Evolutionary conservation across 64 coral and sea anemone species (phyloP).

Genomic region (Pocillopora damicornis): DNA sequence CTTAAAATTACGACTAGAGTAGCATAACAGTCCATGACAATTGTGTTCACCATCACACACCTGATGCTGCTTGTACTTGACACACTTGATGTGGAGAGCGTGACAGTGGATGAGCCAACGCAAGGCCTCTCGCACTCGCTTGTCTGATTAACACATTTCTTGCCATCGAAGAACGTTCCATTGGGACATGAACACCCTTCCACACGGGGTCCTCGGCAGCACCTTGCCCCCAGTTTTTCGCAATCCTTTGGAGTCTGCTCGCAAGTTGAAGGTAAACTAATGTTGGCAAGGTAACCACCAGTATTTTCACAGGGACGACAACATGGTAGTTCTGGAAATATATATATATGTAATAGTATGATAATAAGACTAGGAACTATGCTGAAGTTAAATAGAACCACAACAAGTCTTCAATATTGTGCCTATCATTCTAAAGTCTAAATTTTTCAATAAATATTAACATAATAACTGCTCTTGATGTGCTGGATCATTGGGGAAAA

Average conservation of each 20-base stretch:
- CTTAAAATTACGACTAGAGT: too few relatives aligned
- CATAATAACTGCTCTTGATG: too few relatives aligned
- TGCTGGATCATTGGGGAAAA: too few relatives aligned
- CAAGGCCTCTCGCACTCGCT: conserved; percentile 26
- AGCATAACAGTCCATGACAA: conserved; percentile 8
- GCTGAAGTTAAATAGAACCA: too few relatives aligned
- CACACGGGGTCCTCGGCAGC: conserved; percentile 71
- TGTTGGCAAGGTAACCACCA: conserved; percentile 74
- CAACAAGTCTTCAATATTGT: too few relatives aligned
- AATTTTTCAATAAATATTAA: too few relatives aligned
- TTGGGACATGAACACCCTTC: conserved; percentile 89
- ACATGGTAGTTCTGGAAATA: conserved; percentile 76
- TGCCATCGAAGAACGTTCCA: conserved; percentile 73
- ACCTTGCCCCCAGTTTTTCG: conserved; percentile 48
- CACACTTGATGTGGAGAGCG: neutral
- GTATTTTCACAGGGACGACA: conserved; percentile 87
- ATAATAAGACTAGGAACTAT: too few relatives aligned
- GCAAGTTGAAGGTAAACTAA: conserved; percentile 65
- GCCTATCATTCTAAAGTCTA: too few relatives aligned
- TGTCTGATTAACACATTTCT: conserved; percentile 74
- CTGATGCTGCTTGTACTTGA: conserved; percentile 3
- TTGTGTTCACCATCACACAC: neutral
- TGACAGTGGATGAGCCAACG: neutral
- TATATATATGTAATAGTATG: too few relatives aligned
- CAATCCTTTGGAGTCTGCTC: conserved; percentile 53